Evolutionary conservation across 2,888 invertebrate genomes (phyloP).

Genomic region (Drosophila flavopinicola): DNA sequence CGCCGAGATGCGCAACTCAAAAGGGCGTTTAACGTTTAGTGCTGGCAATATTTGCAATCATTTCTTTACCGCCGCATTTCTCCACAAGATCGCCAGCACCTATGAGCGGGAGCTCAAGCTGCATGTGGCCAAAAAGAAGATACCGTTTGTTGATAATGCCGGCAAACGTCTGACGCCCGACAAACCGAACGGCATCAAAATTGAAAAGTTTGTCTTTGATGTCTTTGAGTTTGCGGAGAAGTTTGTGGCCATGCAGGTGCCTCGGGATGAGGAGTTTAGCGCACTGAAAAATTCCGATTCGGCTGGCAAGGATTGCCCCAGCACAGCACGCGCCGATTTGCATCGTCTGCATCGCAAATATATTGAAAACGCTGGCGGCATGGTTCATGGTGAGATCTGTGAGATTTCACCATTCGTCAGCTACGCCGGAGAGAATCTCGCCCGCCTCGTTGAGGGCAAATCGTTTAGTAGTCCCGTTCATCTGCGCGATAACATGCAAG

Average conservation of each 20-base stretch:
- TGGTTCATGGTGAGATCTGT: slow-evolving; percentile 88
- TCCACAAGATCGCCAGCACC: slow-evolving; percentile 89
- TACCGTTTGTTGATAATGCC: slow-evolving; percentile 91
- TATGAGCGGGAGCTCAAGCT: slow-evolving; percentile 92
- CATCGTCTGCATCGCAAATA: slow-evolving; percentile 91
- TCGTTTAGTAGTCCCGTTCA: slow-evolving; percentile 88
- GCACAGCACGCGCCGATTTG: slow-evolving; percentile 92
- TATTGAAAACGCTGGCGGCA: slow-evolving; percentile 92
- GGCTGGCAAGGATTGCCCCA: slow-evolving; percentile 95
- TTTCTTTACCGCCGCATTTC: slow-evolving; percentile 95
- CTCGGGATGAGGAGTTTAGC: slow-evolving; percentile 97
- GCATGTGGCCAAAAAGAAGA: slow-evolving; percentile 99
- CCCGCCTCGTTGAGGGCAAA: slow-evolving; percentile 88
- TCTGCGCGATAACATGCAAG: slow-evolving; percentile 84
- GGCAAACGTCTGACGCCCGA: slow-evolving; percentile 91
- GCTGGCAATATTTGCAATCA: slow-evolving; percentile 99
- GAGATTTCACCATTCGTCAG: slow-evolving; percentile 97
- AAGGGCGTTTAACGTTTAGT: slow-evolving; percentile 94
- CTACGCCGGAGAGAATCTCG: slow-evolving; percentile 95
- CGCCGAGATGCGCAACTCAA: slow-evolving; percentile 90
- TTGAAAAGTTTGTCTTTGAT: slow-evolving; percentile 99
- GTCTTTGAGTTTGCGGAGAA: slow-evolving; percentile 96
- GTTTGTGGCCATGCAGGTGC: slow-evolving; percentile 96
- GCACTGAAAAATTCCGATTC: slow-evolving; percentile 97
- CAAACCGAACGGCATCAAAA: slow-evolving; percentile 97